These are phyloP conservation scores for Diadumene lineata DNA, from an alignment of 92 coral and sea anemone genomes.

Conservation along the genomic window DNA sequence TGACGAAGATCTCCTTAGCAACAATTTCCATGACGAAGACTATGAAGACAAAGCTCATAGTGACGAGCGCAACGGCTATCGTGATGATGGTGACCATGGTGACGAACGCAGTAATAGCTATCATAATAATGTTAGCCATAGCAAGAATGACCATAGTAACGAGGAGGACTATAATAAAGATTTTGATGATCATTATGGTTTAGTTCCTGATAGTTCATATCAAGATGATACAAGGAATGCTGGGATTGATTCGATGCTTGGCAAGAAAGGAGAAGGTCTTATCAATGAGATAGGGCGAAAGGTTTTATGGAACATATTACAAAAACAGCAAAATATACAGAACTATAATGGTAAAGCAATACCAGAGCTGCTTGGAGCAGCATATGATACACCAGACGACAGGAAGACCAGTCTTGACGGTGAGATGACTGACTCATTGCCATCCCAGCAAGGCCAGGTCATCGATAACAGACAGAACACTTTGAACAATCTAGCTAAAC, in stretches of 20 bases:
- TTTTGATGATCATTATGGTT: neutral
- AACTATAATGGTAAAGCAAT: slow-evolving; percentile 1
- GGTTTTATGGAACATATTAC: slow-evolving; percentile 26
- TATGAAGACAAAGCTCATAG: neutral
- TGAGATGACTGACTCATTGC: neutral
- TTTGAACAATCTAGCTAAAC: neutral
- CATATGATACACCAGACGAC: slow-evolving; percentile 1
- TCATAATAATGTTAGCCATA: neutral
- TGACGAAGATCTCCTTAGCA: neutral
- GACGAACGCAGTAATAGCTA: slow-evolving; percentile 6
- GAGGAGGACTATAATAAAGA: neutral
- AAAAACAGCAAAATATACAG: slow-evolving; percentile 8
- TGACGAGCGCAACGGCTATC: neutral
- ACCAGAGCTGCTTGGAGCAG: slow-evolving; percentile 21
- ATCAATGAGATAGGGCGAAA: slow-evolving; percentile 31
- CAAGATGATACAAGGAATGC: neutral
- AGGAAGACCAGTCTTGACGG: neutral
- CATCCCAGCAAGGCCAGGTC: neutral
- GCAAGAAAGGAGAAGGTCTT: slow-evolving; percentile 25
- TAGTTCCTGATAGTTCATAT: neutral
- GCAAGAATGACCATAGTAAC: neutral
- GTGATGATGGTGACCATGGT: slow-evolving; percentile 1
- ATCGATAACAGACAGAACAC: neutral
- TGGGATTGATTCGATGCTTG: slow-evolving; percentile 1
- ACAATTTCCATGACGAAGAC: neutral